Evolutionary conservation across 2,888 invertebrate genomes (phyloP), one percentile per base, ranked within the genome.

Genomic region (Caenorhabditis sulstoni): DNA sequence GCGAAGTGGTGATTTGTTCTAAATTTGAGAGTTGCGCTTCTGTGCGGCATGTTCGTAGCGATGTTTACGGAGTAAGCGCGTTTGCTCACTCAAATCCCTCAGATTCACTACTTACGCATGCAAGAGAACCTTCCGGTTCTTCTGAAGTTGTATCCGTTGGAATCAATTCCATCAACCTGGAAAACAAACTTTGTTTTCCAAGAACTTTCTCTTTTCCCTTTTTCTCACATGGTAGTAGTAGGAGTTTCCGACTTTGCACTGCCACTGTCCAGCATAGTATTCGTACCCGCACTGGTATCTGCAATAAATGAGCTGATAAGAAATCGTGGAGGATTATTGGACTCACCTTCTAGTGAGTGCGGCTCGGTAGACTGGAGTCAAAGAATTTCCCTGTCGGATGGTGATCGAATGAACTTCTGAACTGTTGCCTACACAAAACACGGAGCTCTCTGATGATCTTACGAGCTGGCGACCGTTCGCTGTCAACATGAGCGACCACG

Each of bases 181-280:
- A 77, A 11, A 14, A 14, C 4, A 14, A 7, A n/a, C 37, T 37
- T 5, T 37, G 7, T 37, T 8, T 37, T 37, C 41, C 2, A 14
- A 11, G 11, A n/a, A n/a, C 41, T 3, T 11, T 41, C 41, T 3
- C 3, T 41, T 11, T 11, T 41, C 11, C 14, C 41, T 41, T 39
- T 20, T n/a, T 2, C 41, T 58, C 44, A 82, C 82, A 66, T 79
- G 79, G 16, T 61, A 74, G 23, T 57, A 61, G 61, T 84, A 84
- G 12, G 47, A n/a, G 18, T 81, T 66, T 23, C 64, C 55, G 16
- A 49, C 14, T 39, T 65, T 50, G 70, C 87, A 87, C 22, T 80
- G 76, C 80, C 82, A 87, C 50, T 81, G 62, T 39, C 87, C 87
- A 37, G 87, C 87, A 58, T 85, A 86, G 67, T 66, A 83, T 64